Conservation (phyloP, 2,797 vertebrate genomes). For the Salmo trutta region DNA sequence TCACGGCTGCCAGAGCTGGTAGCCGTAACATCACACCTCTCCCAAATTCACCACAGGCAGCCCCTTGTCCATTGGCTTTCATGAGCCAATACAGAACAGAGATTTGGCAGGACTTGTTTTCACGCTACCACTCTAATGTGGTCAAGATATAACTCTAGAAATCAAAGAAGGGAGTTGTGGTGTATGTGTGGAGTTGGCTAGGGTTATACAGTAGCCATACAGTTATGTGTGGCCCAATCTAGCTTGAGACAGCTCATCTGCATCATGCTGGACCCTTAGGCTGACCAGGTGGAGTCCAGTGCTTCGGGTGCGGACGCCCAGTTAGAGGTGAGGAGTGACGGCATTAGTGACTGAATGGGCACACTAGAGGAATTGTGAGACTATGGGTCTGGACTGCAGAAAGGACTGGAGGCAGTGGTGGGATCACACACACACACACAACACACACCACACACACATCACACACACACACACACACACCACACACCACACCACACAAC, state of each 20-base stretch:
- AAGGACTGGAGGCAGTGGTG: background rate
- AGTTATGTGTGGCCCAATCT: constrained; percentile 3
- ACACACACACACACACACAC: background rate
- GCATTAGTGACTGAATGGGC: constrained; percentile 31
- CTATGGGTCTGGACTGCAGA: background rate
- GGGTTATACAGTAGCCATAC: background rate
- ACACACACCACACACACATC: constrained; percentile 5
- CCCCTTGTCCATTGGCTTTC: constrained; percentile 59
- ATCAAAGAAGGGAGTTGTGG: constrained; percentile 48
- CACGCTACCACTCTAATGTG: constrained; percentile 53
- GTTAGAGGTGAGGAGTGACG: constrained; percentile 17
- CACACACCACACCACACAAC: background rate
- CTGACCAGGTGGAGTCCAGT: constrained; percentile 29
- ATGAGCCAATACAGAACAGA: constrained; percentile 61
- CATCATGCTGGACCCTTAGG: constrained; percentile 32
- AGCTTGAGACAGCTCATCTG: constrained; percentile 26
- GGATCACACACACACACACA: background rate
- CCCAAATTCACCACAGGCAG: constrained; percentile 61
- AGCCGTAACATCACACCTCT: constrained; percentile 63
- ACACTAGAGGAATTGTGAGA: background rate
- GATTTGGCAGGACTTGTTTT: constrained; percentile 60
- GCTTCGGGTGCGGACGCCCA: constrained; percentile 4
- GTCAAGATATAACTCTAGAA: constrained; percentile 38
- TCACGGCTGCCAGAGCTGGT: constrained; percentile 35
- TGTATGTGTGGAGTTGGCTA: too few species aligned